Conservation (phyloP, 1,140 invertebrate species). For the Popillia japonica region DNA sequence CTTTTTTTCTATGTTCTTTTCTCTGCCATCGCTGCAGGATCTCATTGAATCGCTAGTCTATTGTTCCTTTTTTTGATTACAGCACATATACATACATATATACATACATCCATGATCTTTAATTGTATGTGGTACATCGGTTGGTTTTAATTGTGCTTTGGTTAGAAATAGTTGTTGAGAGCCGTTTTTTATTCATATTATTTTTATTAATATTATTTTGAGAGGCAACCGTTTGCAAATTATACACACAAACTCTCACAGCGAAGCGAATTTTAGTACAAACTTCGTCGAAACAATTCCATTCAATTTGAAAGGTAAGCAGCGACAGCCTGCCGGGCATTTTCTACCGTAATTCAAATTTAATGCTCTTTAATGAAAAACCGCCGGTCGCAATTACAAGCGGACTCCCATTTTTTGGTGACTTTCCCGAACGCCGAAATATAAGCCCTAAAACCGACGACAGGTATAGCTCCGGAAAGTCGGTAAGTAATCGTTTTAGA, state of each 20-base stretch:
- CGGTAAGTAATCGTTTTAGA: background rate
- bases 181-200: background rate
- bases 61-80: background rate
- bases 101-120: too few relatives aligned
- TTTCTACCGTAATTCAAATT: constrained; percentile 23
- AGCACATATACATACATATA: background rate
- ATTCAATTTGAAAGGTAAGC: background rate
- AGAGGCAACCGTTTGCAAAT: background rate
- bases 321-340: background rate
- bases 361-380: constrained; percentile 25
- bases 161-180: background rate
- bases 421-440: background rate
- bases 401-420: background rate
- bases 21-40: background rate
- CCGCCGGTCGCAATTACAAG: constrained; percentile 10
- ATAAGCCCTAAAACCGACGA: background rate
- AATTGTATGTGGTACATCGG: background rate
- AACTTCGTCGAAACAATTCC: constrained; percentile 1
- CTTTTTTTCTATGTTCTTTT: background rate
- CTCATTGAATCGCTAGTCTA: background rate
- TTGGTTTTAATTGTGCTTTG: background rate
- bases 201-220: background rate
- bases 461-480: background rate
- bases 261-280: constrained; percentile 9
- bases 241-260: background rate